Base-by-base conservation (phyloP, 2,797 vertebrate species). In the Staurois parvus region DNA sequence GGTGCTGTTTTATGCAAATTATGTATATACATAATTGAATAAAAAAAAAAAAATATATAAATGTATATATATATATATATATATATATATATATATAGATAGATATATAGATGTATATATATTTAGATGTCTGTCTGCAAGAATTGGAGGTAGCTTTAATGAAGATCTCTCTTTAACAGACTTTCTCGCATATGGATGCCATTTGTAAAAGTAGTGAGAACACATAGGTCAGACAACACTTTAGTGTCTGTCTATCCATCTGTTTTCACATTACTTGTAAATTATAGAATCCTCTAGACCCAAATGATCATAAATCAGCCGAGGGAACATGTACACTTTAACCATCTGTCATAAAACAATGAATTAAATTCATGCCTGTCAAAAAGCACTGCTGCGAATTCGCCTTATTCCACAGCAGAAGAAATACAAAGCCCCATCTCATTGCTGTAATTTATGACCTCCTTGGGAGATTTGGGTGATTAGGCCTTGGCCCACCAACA, bases 311-410 rank as follows among this genome's bases (percentile, higher is more conserved):
- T 99, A 99, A 99, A 99, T 99, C 98, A 98, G 94, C 4, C 84
- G 92, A 90, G 93, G 91, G 95, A 99, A 96, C 96, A 93, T 94
- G 96, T 96, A 96, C 89, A 92, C 94, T 97, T 99, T 97, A 96
- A 96, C 97, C 96, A 95, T 97, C 97, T 96, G 96, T 98, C 98
- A 97, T 98, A 98, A 98, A 97, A 96, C 96, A 97, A 98, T 97
- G 97, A 98, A 97, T 98, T 97, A 99, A 96, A 96, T 96, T 93
- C 95, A 91, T 94, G 95, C 96, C 96, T 97, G 97, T 98, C 97
- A 97, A 97, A 97, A 98, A 94, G 97, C 90, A 93, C 94, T 78
- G 93, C 96, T 94, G 96, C 93, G 94, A 96, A 95, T 95, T 94
- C 93, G 92, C 95, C 96, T 95, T 91, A 93, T 96, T 94, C 96